Evolutionary conservation across 1,140 invertebrate genomes (phyloP).

Genomic region (Grapholita molesta): DNA sequence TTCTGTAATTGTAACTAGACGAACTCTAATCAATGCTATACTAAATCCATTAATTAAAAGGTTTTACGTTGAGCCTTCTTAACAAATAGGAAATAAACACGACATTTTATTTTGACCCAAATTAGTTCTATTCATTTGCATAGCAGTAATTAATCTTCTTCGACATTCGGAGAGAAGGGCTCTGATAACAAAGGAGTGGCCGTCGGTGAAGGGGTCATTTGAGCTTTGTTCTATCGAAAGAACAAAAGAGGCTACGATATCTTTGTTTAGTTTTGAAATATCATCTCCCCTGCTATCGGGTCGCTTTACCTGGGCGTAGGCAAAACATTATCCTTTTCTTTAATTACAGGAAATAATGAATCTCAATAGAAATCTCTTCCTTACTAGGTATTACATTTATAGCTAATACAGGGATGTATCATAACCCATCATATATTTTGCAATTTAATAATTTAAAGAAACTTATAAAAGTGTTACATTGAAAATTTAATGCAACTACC

Average conservation of each 20-base stretch:
- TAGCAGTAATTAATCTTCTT: slow-evolving; percentile 52
- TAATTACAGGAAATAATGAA: background rate
- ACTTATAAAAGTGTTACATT: too few relatives aligned
- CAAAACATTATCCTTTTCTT: background rate
- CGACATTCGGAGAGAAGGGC: slow-evolving; percentile 43
- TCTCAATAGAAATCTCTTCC: background rate
- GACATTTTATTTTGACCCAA: slow-evolving; percentile 2
- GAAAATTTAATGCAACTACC: too few relatives aligned
- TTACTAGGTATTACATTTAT: too few relatives aligned
- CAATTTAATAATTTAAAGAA: too few relatives aligned
- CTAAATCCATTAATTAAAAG: background rate
- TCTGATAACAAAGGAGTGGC: slow-evolving; percentile 43
- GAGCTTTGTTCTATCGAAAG: slow-evolving; percentile 39
- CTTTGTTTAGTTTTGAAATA: slow-evolving; percentile 48
- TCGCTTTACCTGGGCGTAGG: background rate
- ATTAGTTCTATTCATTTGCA: slow-evolving; percentile 36
- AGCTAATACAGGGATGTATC: too few relatives aligned
- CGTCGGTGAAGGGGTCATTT: slow-evolving; percentile 46
- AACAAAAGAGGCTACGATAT: slow-evolving; percentile 32
- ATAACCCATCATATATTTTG: too few relatives aligned
- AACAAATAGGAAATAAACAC: background rate
- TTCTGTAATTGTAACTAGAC: background rate
- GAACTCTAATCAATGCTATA: background rate
- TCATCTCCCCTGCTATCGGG: slow-evolving; percentile 33
- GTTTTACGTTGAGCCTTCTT: background rate